Evolutionary conservation across 2,888 invertebrate genomes (phyloP).

Genomic region (Nowickia ferox): DNA sequence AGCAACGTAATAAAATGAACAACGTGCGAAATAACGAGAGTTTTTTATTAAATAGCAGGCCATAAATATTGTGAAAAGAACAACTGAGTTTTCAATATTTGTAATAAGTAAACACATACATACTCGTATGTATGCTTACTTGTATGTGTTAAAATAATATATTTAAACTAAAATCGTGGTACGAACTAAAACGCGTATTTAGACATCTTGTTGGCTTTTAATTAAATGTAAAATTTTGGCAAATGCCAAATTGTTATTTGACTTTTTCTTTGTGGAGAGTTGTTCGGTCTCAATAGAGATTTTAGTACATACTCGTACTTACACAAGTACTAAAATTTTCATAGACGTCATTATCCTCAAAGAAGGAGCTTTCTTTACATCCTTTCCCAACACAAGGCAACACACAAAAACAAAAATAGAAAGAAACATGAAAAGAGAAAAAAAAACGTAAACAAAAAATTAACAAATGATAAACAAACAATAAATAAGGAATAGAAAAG

Average conservation of each 20-base stretch:
- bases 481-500: slow-evolving; percentile 25
- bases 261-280: slow-evolving; percentile 65
- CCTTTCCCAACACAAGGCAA: slow-evolving; percentile 35
- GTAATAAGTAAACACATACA: too few species aligned
- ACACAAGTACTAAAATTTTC: slow-evolving; percentile 54
- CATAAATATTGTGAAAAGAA: neutral
- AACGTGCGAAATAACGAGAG: slow-evolving; percentile 28
- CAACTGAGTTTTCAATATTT: too few species aligned
- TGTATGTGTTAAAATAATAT: neutral
- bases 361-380: slow-evolving; percentile 14
- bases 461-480: slow-evolving; percentile 51
- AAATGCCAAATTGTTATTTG: slow-evolving; percentile 45
- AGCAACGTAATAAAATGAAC: slow-evolving; percentile 27
- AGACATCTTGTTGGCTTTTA: neutral
- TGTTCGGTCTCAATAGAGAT: slow-evolving; percentile 5
- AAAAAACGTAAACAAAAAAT: neutral
- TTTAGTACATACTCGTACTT: slow-evolving; percentile 54
- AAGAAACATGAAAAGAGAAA: slow-evolving; percentile 17
- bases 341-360: slow-evolving; percentile 70
- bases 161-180: neutral
- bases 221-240: neutral
- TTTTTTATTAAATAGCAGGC: slow-evolving; percentile 1
- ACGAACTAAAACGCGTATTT: neutral
- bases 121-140: too few species aligned
- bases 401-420: slow-evolving; percentile 25